phyloP scores from a whole-genome alignment of 2,888 invertebrate species.

The Hydraecia micacea region DNA sequence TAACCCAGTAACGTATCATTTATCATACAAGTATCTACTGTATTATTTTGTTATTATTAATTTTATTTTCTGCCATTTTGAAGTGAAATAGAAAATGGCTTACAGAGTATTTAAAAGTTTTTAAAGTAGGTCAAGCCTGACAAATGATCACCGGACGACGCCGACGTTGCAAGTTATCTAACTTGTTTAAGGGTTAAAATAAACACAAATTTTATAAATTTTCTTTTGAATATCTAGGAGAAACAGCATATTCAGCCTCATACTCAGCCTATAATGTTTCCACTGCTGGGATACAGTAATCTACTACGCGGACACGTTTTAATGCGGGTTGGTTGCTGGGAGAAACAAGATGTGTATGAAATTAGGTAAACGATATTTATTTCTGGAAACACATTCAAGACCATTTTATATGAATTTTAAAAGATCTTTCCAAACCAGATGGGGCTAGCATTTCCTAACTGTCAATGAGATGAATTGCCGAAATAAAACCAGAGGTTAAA shows the following conservation, averaged over 20 bases:
- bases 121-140: constrained; percentile 18
- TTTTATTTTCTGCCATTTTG: constrained; percentile 17
- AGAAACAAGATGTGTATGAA: neutral
- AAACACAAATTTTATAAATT: neutral
- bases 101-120: constrained; percentile 6
- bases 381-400: no score
- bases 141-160: constrained; percentile 19
- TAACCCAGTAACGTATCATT: neutral
- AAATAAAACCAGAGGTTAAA: neutral
- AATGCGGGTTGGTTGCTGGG: neutral
- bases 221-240: neutral
- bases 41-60: neutral
- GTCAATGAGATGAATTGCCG: neutral
- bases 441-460: neutral
- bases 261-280: no score
- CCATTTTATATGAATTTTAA: neutral
- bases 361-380: neutral
- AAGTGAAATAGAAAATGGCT: constrained; percentile 17
- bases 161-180: neutral
- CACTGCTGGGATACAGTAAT: no score
- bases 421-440: neutral
- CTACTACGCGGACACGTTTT: no score
- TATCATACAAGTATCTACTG: neutral
- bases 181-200: neutral
- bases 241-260: neutral